Evolutionary conservation across 2,797 vertebrate species (phyloP), one percentile per base, ranked within the genome.

Genomic region (Aeoliscus strigatus): DNA sequence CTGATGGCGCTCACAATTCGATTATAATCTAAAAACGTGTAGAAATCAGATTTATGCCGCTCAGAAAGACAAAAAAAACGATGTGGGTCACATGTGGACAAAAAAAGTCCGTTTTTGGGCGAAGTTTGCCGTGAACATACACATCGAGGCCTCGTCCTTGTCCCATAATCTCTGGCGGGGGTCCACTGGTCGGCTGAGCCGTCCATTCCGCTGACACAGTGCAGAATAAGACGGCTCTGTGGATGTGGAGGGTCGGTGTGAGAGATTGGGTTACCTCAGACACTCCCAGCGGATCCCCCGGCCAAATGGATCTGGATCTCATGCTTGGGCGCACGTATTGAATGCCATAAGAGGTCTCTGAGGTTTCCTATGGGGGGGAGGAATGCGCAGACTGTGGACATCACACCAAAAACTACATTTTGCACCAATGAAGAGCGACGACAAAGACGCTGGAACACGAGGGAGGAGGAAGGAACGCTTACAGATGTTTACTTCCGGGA

Each of bases 231-330:
- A 84, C 82, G 82, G 83, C 75, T 84, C 75, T 77, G 34, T 73
- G 77, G 73, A 78, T 74, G 75, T 64, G 70, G 75, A 80, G 74
- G 63, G 75, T 69, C 56, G 66, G 72, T 81, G 77, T 77, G 81
- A 79, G 82, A 84, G 83, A 87, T 87, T 86, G 81, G 83, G 85
- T 87, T 87, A 84, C 85, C 78, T 80, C 75, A 81, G 83, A 86
- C 79, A 60, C 66, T 85, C 85, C 84, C 84, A 65, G 80, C 4
- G 83, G 84, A 86, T 75, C 66, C 50, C 59, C 70, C 36, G 40
- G 77, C 82, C 81, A 85, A 86, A 86, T 87, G 85, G 83, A 87
- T 82, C 79, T 80, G 84, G 87, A 87, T 87, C 80, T 81, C 82
- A 86, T 63, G 81, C 83, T 82, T 83, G 83, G 81, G 76, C 71